Evolutionary conservation across 2,113 vertebrate genomes (phyloP).

Genomic region (Thunnus maccoyii): DNA sequence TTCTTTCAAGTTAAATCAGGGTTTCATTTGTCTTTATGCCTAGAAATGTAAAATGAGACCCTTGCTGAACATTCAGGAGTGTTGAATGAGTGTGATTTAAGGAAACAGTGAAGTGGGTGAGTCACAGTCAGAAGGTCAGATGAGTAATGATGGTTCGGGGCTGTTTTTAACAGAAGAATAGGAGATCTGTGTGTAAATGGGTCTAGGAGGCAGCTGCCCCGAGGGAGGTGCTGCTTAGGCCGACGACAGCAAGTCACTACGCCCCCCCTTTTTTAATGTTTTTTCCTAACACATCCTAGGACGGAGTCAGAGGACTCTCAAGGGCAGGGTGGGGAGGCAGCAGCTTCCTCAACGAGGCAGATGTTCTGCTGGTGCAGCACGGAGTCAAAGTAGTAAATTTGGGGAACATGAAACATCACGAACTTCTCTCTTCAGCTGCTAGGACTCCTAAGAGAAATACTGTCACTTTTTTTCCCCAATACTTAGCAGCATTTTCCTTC

Average conservation of each 20-base stretch:
- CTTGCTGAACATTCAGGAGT: neutral
- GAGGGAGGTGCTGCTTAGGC: constrained; percentile 41
- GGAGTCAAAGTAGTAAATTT: constrained; percentile 10
- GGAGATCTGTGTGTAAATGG: constrained; percentile 55
- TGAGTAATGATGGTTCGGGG: constrained; percentile 60
- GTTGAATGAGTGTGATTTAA: neutral
- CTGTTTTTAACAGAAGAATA: constrained; percentile 48
- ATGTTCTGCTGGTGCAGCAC: constrained; percentile 40
- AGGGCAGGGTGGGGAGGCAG: constrained; percentile 62
- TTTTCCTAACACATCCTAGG: constrained; percentile 47
- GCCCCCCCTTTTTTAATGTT: neutral
- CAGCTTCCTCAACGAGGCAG: constrained; percentile 8
- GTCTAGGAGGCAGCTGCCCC: constrained; percentile 49
- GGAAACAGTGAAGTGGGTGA: constrained; percentile 35
- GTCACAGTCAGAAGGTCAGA: constrained; percentile 70
- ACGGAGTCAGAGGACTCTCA: constrained; percentile 73
- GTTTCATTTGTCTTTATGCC: neutral
- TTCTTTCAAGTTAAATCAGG: neutral
- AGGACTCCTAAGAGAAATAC: neutral
- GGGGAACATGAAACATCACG: constrained; percentile 5
- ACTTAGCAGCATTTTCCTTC: neutral
- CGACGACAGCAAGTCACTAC: constrained; percentile 52
- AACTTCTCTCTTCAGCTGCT: neutral
- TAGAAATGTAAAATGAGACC: neutral
- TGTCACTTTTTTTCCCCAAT: no score